These are phyloP conservation scores for Riparia riparia DNA, from an alignment of 2,113 vertebrate genomes.

Conservation along the genomic window DNA sequence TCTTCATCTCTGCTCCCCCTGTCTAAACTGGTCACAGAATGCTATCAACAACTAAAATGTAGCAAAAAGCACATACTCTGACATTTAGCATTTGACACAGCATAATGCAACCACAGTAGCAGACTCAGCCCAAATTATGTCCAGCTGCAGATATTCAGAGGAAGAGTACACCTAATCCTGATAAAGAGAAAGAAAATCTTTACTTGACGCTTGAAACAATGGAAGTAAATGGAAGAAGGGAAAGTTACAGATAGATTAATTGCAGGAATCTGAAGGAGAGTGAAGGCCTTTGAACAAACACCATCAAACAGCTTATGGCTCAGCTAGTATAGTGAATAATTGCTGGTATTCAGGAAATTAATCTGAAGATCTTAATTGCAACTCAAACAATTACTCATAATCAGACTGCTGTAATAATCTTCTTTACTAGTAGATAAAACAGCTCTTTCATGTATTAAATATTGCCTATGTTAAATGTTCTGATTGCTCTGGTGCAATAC, in stretches of 20 bases:
- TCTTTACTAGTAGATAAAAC: background rate
- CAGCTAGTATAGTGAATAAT: background rate
- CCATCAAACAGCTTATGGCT: background rate
- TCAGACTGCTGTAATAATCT: background rate
- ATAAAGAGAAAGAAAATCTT: background rate
- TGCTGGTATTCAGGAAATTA: background rate
- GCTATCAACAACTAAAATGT: background rate
- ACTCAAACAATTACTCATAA: background rate
- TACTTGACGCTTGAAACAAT: background rate
- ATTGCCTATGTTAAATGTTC: background rate
- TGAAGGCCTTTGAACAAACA: background rate
- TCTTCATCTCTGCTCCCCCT: background rate
- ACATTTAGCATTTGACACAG: background rate
- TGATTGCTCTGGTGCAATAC: background rate
- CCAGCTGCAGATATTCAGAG: background rate
- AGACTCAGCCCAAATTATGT: background rate
- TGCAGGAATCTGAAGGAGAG: background rate
- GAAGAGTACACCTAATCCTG: background rate
- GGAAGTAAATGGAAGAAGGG: background rate
- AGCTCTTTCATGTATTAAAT: background rate
- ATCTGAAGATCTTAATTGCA: slow-evolving; percentile 13
- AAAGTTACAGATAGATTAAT: background rate
- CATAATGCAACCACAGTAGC: background rate
- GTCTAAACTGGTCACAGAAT: background rate
- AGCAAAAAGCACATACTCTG: background rate